Conservation (phyloP, 2,888 invertebrate genomes). For the Andrena marginata region DNA sequence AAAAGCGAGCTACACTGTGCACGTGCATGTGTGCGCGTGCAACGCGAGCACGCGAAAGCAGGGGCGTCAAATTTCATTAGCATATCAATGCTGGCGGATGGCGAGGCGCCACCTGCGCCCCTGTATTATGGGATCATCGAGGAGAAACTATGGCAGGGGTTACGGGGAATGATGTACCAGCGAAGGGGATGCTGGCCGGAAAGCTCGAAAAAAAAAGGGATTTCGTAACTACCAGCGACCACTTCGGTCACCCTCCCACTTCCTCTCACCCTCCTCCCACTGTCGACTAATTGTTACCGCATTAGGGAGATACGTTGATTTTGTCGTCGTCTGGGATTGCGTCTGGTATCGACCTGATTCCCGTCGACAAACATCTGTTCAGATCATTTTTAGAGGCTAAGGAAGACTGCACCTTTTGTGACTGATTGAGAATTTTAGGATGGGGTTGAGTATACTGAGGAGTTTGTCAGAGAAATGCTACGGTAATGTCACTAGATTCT, state of each 20-base stretch:
- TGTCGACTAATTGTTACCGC: slow-evolving; percentile 56
- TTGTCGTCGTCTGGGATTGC: slow-evolving; percentile 3
- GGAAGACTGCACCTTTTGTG: too few relatives aligned
- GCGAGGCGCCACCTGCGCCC: slow-evolving; percentile 84
- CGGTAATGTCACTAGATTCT: too few relatives aligned
- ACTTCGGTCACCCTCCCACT: slow-evolving; percentile 34
- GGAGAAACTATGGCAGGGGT: slow-evolving; percentile 45
- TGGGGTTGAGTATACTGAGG: too few relatives aligned
- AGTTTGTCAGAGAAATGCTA: too few relatives aligned
- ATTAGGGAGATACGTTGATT: slow-evolving; percentile 47
- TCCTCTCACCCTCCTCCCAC: slow-evolving; percentile 20
- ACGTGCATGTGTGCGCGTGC: slow-evolving; percentile 22
- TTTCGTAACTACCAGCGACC: slow-evolving; percentile 51
- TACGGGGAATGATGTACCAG: slow-evolving; percentile 43
- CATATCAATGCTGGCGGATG: slow-evolving; percentile 85
- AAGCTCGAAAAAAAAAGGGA: slow-evolving; percentile 56
- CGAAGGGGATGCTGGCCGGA: slow-evolving; percentile 50
- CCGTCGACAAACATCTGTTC: slow-evolving; percentile 15
- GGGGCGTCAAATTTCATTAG: slow-evolving; percentile 85
- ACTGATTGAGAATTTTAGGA: too few relatives aligned
- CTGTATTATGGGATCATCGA: slow-evolving; percentile 82
- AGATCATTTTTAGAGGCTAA: not conserved
- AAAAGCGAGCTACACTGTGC: slow-evolving; percentile 6
- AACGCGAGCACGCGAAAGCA: slow-evolving; percentile 67
- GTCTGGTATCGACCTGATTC: slow-evolving; percentile 13